These are phyloP conservation scores for Drosophila merina DNA, from an alignment of 2,888 invertebrate genomes.

Conservation along the genomic window DNA sequence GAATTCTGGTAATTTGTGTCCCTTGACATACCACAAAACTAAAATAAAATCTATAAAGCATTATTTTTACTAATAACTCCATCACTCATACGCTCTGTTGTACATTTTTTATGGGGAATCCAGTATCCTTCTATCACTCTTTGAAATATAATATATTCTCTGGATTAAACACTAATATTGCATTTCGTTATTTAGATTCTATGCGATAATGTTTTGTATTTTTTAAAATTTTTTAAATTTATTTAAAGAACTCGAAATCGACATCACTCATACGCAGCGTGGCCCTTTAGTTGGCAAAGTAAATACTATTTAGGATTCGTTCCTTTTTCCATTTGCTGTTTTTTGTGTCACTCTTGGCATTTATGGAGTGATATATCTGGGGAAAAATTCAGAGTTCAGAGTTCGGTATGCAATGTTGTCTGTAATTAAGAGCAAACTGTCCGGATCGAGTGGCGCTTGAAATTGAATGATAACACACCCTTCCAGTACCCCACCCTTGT, in stretches of 20 bases:
- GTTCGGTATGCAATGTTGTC: conserved; percentile 3
- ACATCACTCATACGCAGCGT: not conserved
- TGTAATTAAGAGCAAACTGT: conserved; percentile 49
- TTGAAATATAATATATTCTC: not conserved
- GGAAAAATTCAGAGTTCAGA: not conserved
- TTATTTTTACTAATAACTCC: too few relatives aligned
- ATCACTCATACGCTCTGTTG: not conserved
- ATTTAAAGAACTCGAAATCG: not conserved
- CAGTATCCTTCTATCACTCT: not conserved
- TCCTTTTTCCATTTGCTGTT: not conserved
- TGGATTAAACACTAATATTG: not conserved
- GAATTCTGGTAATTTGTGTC: too few relatives aligned
- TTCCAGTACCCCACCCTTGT: not conserved
- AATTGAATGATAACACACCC: conserved; percentile 56
- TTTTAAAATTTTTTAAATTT: not conserved
- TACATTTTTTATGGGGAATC: too few relatives aligned
- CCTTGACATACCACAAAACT: too few relatives aligned
- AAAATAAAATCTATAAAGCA: too few relatives aligned
- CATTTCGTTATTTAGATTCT: not conserved
- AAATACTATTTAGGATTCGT: not conserved
- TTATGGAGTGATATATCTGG: conserved; percentile 12
- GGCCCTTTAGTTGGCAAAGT: not conserved
- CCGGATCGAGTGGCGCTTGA: conserved; percentile 52
- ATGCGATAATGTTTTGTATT: not conserved
- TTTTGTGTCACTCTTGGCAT: not conserved